Conservation (phyloP, 2,113 vertebrate species). For the Engystomops pustulosus region DNA sequence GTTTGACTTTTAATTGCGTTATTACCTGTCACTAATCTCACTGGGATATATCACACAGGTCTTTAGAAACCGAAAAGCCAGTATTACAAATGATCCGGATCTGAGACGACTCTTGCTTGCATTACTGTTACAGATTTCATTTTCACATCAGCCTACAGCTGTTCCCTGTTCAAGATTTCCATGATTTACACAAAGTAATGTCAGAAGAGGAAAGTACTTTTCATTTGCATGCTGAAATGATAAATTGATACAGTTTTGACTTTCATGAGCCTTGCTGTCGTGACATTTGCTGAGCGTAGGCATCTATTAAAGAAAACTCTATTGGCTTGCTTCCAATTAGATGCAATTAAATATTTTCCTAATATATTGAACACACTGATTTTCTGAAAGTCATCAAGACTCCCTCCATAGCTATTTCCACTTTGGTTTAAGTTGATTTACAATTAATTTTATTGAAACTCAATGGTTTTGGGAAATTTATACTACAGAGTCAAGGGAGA, state of each 20-base stretch:
- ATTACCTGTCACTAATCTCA: too few species aligned
- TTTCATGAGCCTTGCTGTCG: not conserved
- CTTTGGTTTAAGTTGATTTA: too few species aligned
- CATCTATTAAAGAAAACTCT: not conserved
- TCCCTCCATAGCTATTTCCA: not conserved
- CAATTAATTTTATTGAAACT: too few species aligned
- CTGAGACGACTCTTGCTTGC: not conserved
- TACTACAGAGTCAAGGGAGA: too few species aligned
- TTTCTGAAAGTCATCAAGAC: not conserved
- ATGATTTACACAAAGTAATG: slow-evolving; percentile 15
- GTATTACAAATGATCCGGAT: not conserved
- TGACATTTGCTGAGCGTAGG: not conserved
- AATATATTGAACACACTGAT: not conserved
- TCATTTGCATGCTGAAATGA: not conserved
- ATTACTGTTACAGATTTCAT: slow-evolving; percentile 15
- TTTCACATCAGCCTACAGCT: slow-evolving; percentile 20
- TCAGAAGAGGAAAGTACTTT: not conserved
- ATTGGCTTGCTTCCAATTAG: not conserved
- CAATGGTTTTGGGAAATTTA: too few species aligned
- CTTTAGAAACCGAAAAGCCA: slow-evolving; percentile 16
- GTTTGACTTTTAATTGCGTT: too few species aligned
- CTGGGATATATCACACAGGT: too few species aligned
- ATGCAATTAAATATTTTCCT: not conserved
- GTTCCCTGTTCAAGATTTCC: not conserved
- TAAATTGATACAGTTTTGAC: slow-evolving; percentile 18